These are phyloP conservation scores for Chrysomela aeneicollis DNA, from an alignment of 2,888 invertebrate species.

Conservation along the genomic window DNA sequence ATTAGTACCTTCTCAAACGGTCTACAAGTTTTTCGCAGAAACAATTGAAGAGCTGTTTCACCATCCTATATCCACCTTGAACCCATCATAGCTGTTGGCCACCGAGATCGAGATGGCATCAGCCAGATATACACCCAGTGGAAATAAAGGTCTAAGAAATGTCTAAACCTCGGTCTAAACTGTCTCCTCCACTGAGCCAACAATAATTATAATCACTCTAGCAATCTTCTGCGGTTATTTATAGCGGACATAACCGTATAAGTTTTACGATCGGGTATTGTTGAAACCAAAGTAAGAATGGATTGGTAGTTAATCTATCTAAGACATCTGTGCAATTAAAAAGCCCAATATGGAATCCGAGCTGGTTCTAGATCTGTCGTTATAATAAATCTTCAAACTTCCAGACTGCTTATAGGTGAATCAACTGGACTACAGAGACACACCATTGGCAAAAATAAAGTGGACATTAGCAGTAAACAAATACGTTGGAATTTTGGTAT, in stretches of 20 bases:
- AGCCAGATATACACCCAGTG: not conserved
- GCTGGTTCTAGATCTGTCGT: constrained; percentile 46
- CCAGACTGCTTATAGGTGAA: not conserved
- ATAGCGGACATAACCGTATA: constrained; percentile 45
- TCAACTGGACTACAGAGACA: not conserved
- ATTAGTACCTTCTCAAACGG: too few relatives aligned
- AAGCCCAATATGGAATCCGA: constrained; percentile 51
- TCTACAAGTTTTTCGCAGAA: too few relatives aligned
- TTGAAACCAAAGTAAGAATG: constrained; percentile 29
- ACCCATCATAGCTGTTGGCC: not conserved
- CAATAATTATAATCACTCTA: constrained; percentile 15
- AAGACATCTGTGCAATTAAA: constrained; percentile 50
- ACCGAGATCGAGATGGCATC: not conserved
- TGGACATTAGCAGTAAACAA: too few relatives aligned
- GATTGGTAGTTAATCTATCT: constrained; percentile 50
- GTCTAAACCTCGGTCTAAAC: too few relatives aligned
- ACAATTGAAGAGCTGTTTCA: too few relatives aligned
- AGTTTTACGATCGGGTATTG: constrained; percentile 30
- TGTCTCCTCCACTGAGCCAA: not conserved
- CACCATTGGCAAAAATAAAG: too few relatives aligned
- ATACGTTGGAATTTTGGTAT: too few relatives aligned
- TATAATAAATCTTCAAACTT: constrained; percentile 45
- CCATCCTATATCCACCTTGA: too few relatives aligned
- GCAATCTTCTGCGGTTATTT: constrained; percentile 36
- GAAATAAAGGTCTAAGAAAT: not conserved